These are phyloP conservation scores for Harpalus rufipes DNA, from an alignment of 2,888 invertebrate genomes.

Conservation along the genomic window DNA sequence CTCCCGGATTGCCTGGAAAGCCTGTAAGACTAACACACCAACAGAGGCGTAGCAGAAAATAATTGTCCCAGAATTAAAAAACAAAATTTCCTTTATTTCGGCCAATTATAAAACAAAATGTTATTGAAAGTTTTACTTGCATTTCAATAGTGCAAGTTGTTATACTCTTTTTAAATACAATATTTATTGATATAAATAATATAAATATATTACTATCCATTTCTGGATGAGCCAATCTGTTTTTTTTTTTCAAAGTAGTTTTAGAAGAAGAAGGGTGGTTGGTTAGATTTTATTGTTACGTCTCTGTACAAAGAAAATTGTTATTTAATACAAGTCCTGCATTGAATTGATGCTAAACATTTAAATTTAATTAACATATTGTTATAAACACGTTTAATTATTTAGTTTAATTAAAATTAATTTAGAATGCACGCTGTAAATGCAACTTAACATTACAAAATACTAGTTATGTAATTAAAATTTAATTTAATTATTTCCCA, in stretches of 20 bases:
- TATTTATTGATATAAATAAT: no score
- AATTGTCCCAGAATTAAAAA: not conserved
- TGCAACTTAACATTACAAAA: slow-evolving; percentile 5
- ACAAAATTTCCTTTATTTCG: no score
- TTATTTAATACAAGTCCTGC: not conserved
- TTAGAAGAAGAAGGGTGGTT: not conserved
- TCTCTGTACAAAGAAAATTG: not conserved
- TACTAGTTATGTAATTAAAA: not conserved
- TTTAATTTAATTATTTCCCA: slow-evolving; percentile 9
- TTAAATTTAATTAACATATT: slow-evolving; percentile 3
- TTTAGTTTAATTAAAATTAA: slow-evolving; percentile 19
- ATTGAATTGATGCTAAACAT: not conserved
- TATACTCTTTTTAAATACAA: no score
- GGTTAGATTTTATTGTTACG: not conserved
- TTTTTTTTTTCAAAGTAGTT: no score
- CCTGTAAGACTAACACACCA: slow-evolving; percentile 72
- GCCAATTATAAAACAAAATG: no score
- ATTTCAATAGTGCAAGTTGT: no score
- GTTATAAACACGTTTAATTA: slow-evolving; percentile 26
- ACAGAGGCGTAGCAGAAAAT: not conserved
- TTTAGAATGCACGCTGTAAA: slow-evolving; percentile 29
- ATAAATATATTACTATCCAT: no score
- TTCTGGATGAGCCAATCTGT: no score
- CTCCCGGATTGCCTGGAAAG: slow-evolving; percentile 75
- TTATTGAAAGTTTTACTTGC: no score